phyloP scores from a whole-genome alignment of 2,797 vertebrate species.

The Pipistrellus pipistrellus region DNA sequence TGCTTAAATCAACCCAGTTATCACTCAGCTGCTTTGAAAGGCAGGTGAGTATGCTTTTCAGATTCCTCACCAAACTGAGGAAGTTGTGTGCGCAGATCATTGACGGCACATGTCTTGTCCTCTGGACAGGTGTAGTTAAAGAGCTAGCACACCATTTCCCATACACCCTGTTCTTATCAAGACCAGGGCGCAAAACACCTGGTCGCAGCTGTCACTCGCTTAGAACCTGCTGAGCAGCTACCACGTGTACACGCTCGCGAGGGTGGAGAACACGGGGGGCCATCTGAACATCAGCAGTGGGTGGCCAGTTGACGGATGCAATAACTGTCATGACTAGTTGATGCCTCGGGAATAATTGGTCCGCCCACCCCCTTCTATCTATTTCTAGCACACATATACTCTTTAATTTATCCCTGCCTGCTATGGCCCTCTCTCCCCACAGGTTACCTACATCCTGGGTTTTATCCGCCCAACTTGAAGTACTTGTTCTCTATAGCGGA shows the following conservation, averaged over 20 bases:
- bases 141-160: accelerated
- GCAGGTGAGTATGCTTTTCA: neutral
- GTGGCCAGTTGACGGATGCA: neutral
- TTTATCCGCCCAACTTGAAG: neutral
- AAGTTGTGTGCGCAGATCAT: neutral
- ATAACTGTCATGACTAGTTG: neutral
- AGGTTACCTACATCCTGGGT: neutral
- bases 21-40: neutral
- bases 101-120: accelerated
- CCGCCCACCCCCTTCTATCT: neutral
- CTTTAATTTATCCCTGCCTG: neutral
- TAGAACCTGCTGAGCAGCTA: accelerated
- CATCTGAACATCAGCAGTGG: neutral
- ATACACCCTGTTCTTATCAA: neutral
- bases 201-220: neutral
- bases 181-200: neutral
- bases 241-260: neutral
- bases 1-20: neutral
- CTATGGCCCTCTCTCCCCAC: neutral
- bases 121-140: no score
- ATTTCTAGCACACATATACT: neutral
- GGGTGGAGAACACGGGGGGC: no score
- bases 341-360: neutral
- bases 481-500: neutral
- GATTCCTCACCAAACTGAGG: accelerated